phyloP scores from a whole-genome alignment of 2,888 invertebrate species.

The Pegoplata infirma region DNA sequence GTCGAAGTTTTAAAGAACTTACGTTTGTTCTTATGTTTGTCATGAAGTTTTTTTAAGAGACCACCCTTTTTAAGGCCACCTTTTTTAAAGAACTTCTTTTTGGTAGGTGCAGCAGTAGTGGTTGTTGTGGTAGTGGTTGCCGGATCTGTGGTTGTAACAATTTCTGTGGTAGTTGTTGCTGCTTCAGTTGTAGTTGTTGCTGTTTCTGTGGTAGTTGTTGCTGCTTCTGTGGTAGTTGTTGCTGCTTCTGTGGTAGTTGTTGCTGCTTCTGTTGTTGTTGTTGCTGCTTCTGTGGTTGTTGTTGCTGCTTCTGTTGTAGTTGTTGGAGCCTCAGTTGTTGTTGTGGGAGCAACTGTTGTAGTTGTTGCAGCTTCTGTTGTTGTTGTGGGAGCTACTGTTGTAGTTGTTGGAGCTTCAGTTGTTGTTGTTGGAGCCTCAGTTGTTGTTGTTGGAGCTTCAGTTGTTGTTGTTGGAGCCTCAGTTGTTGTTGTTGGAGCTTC shows the following conservation, averaged over 20 bases:
- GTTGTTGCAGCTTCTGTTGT: neutral
- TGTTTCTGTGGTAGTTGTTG: neutral
- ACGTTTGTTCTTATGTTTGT: neutral
- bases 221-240: neutral
- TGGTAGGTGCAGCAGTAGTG: neutral
- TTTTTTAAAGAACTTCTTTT: neutral
- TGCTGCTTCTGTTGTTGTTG: neutral
- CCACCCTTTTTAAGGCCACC: neutral
- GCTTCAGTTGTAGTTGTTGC: constrained; percentile 3
- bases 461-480: neutral
- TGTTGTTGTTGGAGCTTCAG: neutral
- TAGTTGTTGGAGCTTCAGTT: neutral
- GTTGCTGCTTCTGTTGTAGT: neutral
- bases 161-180: neutral
- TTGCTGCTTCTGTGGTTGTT: neutral
- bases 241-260: neutral
- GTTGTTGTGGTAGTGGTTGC: neutral
- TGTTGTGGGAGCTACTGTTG: neutral
- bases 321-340: neutral
- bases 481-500: neutral
- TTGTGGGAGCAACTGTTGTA: neutral
- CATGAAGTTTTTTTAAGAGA: too few relatives aligned
- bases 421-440: neutral
- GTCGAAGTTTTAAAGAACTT: neutral
- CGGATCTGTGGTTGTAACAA: neutral